Percentiles rank a stretch among this genome's conserved stretches.
These are phyloP conservation scores for Amblyteles armatorius DNA, from an alignment of 2,888 invertebrate species.

Conservation along the genomic window DNA sequence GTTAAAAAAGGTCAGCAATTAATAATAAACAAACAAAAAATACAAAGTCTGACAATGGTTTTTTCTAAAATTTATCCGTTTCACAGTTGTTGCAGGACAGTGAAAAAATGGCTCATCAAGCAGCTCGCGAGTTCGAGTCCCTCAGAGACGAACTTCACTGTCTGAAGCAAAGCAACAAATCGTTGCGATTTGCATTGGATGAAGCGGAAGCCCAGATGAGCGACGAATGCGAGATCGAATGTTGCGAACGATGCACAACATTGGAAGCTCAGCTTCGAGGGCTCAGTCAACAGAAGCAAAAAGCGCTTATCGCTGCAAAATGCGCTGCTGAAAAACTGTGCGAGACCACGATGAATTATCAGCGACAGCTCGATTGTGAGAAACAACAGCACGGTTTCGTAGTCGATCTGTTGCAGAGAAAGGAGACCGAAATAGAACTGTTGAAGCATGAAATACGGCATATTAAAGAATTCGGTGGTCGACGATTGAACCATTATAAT, in stretches of 20 bases:
- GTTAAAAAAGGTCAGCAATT: constrained; percentile 71
- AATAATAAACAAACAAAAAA: neutral
- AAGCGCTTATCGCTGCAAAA: constrained; percentile 73
- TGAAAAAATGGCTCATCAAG: constrained; percentile 74
- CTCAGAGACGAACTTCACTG: constrained; percentile 73
- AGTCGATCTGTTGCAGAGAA: constrained; percentile 62
- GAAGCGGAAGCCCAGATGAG: constrained; percentile 62
- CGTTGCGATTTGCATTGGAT: constrained; percentile 68
- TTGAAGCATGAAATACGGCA: constrained; percentile 71
- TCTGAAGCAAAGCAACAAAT: constrained; percentile 71
- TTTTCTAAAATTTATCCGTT: neutral
- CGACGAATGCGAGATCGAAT: constrained; percentile 57
- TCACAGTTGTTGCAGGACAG: constrained; percentile 76
- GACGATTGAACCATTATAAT: constrained; percentile 47
- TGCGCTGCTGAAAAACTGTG: constrained; percentile 73
- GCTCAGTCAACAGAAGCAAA: constrained; percentile 71
- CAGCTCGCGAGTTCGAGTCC: constrained; percentile 75
- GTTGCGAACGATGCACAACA: constrained; percentile 68
- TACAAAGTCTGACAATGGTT: constrained; percentile 21
- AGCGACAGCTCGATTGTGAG: constrained; percentile 66
- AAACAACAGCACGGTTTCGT: constrained; percentile 68
- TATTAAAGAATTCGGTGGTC: constrained; percentile 51
- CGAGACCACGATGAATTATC: constrained; percentile 67
- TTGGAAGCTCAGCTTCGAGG: constrained; percentile 67
- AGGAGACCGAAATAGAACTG: constrained; percentile 71